phyloP scores from a whole-genome alignment of 1,140 invertebrate genomes.

The Centruroides vittatus region DNA sequence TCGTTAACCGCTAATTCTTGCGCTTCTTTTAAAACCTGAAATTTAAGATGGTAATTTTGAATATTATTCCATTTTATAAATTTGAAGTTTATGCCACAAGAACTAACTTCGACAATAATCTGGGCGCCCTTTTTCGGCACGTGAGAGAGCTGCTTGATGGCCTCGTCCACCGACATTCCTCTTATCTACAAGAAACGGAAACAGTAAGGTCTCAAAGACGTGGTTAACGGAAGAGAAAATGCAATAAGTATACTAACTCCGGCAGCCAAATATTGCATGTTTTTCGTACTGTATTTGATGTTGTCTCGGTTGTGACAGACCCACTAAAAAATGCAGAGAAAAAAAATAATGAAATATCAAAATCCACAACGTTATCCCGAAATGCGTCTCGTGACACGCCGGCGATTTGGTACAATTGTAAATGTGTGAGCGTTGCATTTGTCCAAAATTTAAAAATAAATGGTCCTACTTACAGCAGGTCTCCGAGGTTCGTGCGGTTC shows the following conservation, averaged over 20 bases:
- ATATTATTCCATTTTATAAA: no score
- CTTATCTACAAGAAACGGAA: constrained; percentile 30
- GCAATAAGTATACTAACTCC: constrained; percentile 38
- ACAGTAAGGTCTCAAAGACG: no score
- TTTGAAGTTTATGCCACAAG: no score
- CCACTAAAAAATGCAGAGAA: constrained; percentile 38
- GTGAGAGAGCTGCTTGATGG: constrained; percentile 76
- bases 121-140: constrained; percentile 64
- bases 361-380: no score
- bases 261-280: constrained; percentile 79
- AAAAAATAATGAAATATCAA: background rate
- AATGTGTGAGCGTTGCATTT: no score
- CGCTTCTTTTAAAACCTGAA: constrained; percentile 49
- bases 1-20: constrained; percentile 67
- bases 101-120: constrained; percentile 51
- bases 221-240: background rate
- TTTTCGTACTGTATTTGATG: constrained; percentile 78
- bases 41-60: background rate
- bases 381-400: no score
- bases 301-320: constrained; percentile 66
- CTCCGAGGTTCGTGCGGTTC: constrained; percentile 50
- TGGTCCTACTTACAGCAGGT: constrained; percentile 52
- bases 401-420: no score
- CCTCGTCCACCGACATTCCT: constrained; percentile 87
- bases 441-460: no score